Conservation (phyloP, 2,888 invertebrate species). For the Pristionchus fissidentatus region DNA sequence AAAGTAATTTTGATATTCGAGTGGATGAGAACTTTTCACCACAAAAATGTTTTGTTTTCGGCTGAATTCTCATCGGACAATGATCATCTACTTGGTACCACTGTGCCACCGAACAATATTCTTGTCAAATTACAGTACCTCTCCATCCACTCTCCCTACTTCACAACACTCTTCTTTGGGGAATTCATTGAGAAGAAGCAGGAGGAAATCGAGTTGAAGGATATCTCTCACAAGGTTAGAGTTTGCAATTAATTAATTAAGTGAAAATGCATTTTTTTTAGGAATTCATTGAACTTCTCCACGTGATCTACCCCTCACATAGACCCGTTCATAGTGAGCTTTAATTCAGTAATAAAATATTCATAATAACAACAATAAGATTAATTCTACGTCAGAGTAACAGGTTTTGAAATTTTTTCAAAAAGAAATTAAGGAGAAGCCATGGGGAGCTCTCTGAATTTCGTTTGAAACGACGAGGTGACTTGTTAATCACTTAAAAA, state of each 20-base stretch:
- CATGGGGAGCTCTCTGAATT: too few species aligned
- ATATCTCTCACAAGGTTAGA: background rate
- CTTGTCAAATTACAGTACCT: background rate
- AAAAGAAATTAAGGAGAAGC: too few species aligned
- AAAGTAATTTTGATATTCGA: too few species aligned
- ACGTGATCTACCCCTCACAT: background rate
- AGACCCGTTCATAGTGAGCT: background rate
- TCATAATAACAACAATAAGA: background rate
- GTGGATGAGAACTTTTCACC: too few species aligned
- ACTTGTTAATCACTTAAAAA: too few species aligned
- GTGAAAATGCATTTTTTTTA: background rate
- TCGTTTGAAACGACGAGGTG: too few species aligned
- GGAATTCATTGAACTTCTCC: background rate
- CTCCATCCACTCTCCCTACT: background rate
- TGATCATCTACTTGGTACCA: background rate
- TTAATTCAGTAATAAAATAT: background rate
- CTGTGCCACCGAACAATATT: background rate
- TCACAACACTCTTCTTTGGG: background rate
- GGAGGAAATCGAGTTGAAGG: background rate
- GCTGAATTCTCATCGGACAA: too few species aligned
- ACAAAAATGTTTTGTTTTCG: too few species aligned
- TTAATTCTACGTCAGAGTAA: too few species aligned
- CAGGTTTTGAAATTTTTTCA: too few species aligned
- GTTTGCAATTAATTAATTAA: background rate
- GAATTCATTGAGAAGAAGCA: background rate